Evolutionary conservation across 1,140 invertebrate genomes (phyloP), one percentile per base, ranked within the genome.

Genomic region (Drosophila azteca): DNA sequence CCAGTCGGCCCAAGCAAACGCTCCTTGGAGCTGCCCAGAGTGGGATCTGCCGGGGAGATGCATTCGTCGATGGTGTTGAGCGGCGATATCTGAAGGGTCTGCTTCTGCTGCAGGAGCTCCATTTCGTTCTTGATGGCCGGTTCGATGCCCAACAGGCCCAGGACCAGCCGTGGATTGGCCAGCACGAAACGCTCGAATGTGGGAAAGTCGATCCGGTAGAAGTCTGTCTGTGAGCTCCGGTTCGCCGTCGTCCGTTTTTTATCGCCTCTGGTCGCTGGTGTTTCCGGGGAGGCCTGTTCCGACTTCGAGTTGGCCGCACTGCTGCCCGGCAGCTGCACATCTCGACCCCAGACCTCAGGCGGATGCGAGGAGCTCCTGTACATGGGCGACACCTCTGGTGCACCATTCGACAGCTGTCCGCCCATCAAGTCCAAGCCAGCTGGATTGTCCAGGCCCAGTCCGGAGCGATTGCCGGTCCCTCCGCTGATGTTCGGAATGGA

Each of bases 311-410:
- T 77, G 9, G 58, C 64, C 8, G 79, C 44, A 51, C 57, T 82
- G 9, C 44, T 22, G 8, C 55, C n/a, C 39, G 77, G 77, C 49
- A 81, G 44, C 24, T 88, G 90, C 49, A 91, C 79, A 62, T 91
- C 91, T 6, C 91, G 70, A 11, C 89, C 77, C 91, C 91, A 95
- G 15, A 96, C 95, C 75, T 96, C 96, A 1, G 96, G 95, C 1
- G 96, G 96, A 93, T 96, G 96, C 0, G 96, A 96, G 45, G 95
- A 96, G 77, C 95, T 95, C 41, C 96, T 93, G n/a, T 91, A 88
- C 52, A 91, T 78, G 6, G 71, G 71, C 4, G 79, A 55, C 13
- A 73, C 26, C 24, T 85, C 90, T 0, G 62, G 71, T 0, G 50
- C 51, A 5, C 66, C 71, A 3, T 73, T 52, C 1, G 44, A 63